Conservation (phyloP, 2,113 vertebrate genomes). For the Campylomormyrus numenius region DNA sequence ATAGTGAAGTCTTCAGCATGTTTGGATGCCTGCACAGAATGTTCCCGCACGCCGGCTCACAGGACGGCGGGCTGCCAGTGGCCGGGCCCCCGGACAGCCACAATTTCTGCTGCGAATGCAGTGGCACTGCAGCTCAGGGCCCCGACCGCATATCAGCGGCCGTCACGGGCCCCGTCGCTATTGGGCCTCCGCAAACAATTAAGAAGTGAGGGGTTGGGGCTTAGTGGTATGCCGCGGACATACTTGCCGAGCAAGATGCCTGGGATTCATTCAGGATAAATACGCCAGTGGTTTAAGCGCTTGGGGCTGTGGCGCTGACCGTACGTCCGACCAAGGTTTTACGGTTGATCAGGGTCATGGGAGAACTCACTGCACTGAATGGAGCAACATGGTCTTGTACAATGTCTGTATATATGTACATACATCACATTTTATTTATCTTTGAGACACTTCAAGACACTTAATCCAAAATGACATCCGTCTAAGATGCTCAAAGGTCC, state of each 20-base stretch:
- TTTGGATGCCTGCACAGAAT: slow-evolving; percentile 20
- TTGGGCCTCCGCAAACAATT: slow-evolving; percentile 1
- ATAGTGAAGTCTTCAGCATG: slow-evolving; percentile 4
- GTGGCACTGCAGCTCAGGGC: not conserved
- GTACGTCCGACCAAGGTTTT: not conserved
- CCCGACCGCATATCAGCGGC: slow-evolving; percentile 16
- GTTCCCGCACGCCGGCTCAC: not conserved
- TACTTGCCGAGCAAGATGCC: not conserved
- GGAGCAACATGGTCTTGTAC: not conserved
- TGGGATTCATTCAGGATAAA: not conserved
- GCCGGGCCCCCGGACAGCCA: not conserved
- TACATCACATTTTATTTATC: not conserved
- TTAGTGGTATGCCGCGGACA: not conserved
- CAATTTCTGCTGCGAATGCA: slow-evolving; percentile 17
- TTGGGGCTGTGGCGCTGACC: not conserved
- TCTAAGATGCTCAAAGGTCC: not conserved
- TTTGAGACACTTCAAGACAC: not conserved
- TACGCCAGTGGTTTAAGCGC: not conserved
- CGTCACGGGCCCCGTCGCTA: slow-evolving; percentile 2
- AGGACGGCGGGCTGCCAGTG: not conserved
- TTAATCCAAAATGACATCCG: not conserved
- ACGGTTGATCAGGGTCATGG: not conserved
- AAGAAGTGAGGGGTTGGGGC: slow-evolving; percentile 21
- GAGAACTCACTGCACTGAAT: not conserved
- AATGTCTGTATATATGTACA: not conserved